Conservation (phyloP, 2,797 vertebrate species). For the Hyperoplus lanceolatus region DNA sequence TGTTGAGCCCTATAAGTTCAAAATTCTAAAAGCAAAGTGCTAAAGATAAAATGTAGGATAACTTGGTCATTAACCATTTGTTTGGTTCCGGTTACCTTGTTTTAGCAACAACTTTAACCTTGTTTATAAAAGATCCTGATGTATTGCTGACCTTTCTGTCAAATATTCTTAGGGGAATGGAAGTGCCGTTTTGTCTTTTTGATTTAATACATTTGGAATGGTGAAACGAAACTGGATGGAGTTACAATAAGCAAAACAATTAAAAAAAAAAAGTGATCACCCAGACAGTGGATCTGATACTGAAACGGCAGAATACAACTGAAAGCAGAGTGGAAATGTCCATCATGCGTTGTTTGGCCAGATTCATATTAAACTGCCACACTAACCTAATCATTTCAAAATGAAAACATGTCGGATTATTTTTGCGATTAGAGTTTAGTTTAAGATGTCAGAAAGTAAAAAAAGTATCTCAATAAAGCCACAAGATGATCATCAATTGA, state of each 20-base stretch:
- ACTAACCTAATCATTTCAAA: neutral
- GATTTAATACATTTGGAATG: neutral
- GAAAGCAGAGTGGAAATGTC: neutral
- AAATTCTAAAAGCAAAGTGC: neutral
- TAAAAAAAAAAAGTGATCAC: neutral
- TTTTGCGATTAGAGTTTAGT: neutral
- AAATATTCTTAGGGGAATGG: neutral
- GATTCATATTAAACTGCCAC: neutral
- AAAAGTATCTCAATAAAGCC: no score
- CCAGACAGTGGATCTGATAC: slow-evolving; percentile 6
- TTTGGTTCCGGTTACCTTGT: neutral
- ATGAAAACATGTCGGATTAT: neutral
- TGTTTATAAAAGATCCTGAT: neutral
- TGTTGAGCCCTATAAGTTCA: neutral
- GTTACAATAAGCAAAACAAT: neutral
- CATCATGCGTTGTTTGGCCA: no score
- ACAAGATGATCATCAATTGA: neutral
- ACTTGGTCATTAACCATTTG: neutral
- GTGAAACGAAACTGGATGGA: slow-evolving; percentile 8
- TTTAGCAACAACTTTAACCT: neutral
- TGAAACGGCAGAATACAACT: slow-evolving; percentile 3
- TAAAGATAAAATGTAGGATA: neutral
- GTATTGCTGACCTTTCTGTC: neutral
- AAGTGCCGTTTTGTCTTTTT: neutral
- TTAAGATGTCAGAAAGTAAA: neutral